A percentile compares a stretch with the other conserved stretches of the same genome.
These are phyloP conservation scores for Tyto alba DNA, from an alignment of 2,113 vertebrate species.

Conservation along the genomic window DNA sequence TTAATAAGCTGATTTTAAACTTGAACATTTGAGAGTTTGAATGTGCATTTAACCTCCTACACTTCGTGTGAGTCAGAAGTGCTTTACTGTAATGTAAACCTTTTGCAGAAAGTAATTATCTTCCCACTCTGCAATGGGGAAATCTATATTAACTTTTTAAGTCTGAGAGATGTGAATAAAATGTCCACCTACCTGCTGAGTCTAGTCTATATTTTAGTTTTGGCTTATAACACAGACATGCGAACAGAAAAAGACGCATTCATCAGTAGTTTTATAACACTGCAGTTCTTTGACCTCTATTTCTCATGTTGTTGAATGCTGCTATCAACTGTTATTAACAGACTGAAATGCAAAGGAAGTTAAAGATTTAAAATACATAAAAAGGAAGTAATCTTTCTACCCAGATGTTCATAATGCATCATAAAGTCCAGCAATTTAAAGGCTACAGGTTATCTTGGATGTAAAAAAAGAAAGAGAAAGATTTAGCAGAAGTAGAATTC, in stretches of 20 bases:
- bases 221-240: not conserved
- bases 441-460: not conserved
- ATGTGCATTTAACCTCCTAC: constrained; percentile 10
- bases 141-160: not conserved
- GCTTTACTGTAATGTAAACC: not conserved
- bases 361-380: not conserved
- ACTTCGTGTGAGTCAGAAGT: not conserved
- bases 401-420: not conserved
- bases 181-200: not conserved
- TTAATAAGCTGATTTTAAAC: not conserved
- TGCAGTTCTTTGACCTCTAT: not conserved
- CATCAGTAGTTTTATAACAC: not conserved
- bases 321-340: not conserved
- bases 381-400: not conserved
- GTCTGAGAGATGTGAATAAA: not conserved
- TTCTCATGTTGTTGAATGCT: not conserved
- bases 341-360: not conserved
- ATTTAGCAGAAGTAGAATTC: not conserved
- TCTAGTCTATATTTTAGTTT: not conserved
- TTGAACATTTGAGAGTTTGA: not conserved
- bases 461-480: not conserved
- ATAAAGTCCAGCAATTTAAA: not conserved
- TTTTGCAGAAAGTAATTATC: constrained; percentile 16
- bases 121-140: not conserved
- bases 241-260: not conserved